Base-by-base conservation (phyloP, 2,888 invertebrate genomes). In the Actias luna region DNA sequence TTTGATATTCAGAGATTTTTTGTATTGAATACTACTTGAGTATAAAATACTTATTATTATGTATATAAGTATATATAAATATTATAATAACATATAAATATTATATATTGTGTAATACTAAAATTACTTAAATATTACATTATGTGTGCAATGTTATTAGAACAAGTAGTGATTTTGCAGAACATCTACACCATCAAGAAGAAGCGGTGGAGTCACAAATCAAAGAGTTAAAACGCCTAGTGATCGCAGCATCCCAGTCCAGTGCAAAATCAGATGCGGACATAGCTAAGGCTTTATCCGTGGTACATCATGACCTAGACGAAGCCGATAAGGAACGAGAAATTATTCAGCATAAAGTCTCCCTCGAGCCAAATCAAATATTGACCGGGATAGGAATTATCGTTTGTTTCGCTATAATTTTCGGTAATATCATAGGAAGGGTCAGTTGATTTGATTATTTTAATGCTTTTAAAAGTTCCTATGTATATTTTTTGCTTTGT, bases 181-280 rank as follows among this genome's bases (percentile, higher is more conserved):
- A 91, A 0, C 90, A 92, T 69, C 69, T 93, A 4, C 84, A 87
- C 61, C 84, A 84, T 12, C 88, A 88, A 62, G 89, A 92, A 7
- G 82, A 82, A n/a, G 67, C 77, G 1, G 70, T 90, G 5, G 84
- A 88, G 29, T 68, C 71, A 0, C 88, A 91, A 67, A 83, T 93
- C 1, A 76, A 82, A 0, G 92, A 93, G 18, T 64, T 92, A 1
- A 88, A 86, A 36, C 82, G 85, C 0, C 67, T 89, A 0, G 83
- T 93, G 0, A 68, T 85, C 0, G 74, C 77, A 0, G 89, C 91
- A 0, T 87, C 92, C 0, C 85, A 86, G 33, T 80, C 78, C 4
- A 90, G 89, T 66, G 84, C 88, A 0, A 84, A 85, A 67, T 92
- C 92, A 0, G 93, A 92, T 65, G 88, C 88, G 0, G 85, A 88